Conservation (phyloP, 2,113 vertebrate species). For the Burhinus bistriatus region DNA sequence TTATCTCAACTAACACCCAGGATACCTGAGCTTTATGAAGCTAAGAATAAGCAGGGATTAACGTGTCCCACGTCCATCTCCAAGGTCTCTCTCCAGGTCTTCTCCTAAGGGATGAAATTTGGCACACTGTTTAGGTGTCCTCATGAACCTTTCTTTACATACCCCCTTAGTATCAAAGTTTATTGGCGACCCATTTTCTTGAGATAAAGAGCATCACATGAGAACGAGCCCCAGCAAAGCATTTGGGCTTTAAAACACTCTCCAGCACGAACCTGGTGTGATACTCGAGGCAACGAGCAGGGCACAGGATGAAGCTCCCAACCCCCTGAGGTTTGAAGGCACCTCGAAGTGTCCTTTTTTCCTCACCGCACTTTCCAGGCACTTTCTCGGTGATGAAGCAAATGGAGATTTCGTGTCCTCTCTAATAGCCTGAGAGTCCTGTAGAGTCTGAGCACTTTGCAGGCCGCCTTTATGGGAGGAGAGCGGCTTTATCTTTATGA, state of each 20-base stretch:
- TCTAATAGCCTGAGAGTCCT: background rate
- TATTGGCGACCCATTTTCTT: background rate
- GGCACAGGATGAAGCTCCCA: background rate
- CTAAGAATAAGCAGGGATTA: background rate
- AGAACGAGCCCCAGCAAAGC: background rate
- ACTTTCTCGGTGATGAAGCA: background rate
- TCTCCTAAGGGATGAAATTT: background rate
- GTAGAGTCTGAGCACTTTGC: background rate
- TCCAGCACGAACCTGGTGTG: background rate
- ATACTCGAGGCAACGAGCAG: background rate
- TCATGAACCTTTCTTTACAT: background rate
- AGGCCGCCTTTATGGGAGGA: background rate
- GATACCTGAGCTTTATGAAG: background rate
- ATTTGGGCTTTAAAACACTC: background rate
- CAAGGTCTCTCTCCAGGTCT: background rate
- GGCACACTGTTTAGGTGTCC: background rate
- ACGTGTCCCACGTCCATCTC: background rate
- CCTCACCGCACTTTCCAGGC: background rate
- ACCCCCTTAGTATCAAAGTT: background rate
- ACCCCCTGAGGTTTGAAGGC: background rate
- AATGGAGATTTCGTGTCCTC: conserved; percentile 12
- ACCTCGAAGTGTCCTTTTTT: background rate
- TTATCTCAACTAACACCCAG: background rate
- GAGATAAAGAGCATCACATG: background rate
- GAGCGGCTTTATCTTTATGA: background rate